A percentile compares a stretch with the other conserved stretches of the same genome.
Evolutionary conservation across 2,888 invertebrate species (phyloP).

Genomic region (Lasioglossum calceatum): DNA sequence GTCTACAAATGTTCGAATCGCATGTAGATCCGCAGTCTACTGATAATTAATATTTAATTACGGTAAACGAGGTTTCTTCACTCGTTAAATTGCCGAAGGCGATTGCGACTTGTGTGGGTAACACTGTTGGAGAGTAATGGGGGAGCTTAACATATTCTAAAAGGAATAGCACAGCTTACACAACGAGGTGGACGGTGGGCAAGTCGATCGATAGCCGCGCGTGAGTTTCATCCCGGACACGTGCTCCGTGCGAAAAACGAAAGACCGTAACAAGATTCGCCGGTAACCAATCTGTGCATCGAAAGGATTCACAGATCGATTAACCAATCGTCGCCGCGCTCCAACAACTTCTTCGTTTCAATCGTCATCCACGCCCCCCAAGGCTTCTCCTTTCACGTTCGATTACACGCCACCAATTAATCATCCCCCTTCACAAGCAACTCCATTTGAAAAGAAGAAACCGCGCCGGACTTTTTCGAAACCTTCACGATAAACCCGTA

Average conservation of each 20-base stretch:
- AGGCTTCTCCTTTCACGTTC: slow-evolving; percentile 11
- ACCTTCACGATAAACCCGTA: not conserved
- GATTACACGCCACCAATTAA: not conserved
- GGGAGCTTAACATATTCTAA: slow-evolving; percentile 37
- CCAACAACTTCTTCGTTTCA: not conserved
- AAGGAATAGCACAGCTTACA: slow-evolving; percentile 39
- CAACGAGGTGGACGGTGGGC: slow-evolving; percentile 33
- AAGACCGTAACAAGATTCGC: slow-evolving; percentile 46
- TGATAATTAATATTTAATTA: not conserved
- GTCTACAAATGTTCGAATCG: not conserved
- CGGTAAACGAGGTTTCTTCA: not conserved
- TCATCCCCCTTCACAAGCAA: not conserved
- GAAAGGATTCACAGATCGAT: slow-evolving; percentile 47
- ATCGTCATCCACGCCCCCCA: not conserved
- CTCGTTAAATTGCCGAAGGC: not conserved
- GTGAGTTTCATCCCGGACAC: slow-evolving; percentile 53
- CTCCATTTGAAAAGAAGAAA: not conserved
- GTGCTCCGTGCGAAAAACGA: slow-evolving; percentile 54
- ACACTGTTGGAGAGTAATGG: not conserved
- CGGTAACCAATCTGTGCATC: slow-evolving; percentile 29
- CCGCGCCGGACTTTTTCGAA: not conserved
- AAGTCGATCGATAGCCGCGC: slow-evolving; percentile 57
- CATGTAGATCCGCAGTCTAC: not conserved
- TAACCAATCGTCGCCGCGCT: not conserved
- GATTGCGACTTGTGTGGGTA: not conserved